These are phyloP conservation scores for Caprella mutica DNA, from an alignment of 2,888 invertebrate species.

Conservation along the genomic window DNA sequence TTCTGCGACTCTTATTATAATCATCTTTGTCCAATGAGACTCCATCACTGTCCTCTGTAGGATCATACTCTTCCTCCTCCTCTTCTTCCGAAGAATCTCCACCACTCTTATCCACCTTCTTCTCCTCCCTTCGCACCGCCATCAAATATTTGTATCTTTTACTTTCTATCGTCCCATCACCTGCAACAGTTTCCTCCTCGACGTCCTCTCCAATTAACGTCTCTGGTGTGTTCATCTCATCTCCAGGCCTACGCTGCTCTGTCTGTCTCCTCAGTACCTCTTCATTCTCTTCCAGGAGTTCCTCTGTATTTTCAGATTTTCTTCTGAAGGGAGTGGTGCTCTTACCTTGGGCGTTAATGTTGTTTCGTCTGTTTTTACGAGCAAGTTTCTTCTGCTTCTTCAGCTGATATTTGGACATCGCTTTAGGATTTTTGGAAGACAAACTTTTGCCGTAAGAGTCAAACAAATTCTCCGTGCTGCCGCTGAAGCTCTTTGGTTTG, in stretches of 20 bases:
- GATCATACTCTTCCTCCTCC: slow-evolving; percentile 2
- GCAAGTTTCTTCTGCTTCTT: slow-evolving; percentile 28
- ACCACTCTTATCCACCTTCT: no score
- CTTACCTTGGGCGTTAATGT: slow-evolving; percentile 5
- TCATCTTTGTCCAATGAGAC: no score
- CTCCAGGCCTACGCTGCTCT: slow-evolving; percentile 29
- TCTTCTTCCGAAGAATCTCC: no score
- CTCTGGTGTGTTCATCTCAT: slow-evolving; percentile 10
- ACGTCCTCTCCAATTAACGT: neutral
- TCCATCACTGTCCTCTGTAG: no score
- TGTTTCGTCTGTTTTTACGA: slow-evolving; percentile 12
- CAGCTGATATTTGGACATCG: slow-evolving; percentile 23
- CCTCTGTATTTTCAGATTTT: slow-evolving; percentile 14
- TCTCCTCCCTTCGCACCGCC: no score
- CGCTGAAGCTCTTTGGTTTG: slow-evolving; percentile 23
- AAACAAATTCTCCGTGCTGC: slow-evolving; percentile 17
- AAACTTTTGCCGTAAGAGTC: slow-evolving; percentile 24
- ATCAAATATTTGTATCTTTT: slow-evolving; percentile 23
- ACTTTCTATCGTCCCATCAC: slow-evolving; percentile 16
- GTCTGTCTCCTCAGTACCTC: slow-evolving; percentile 18
- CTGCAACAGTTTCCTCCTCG: neutral
- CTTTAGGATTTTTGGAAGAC: slow-evolving; percentile 1
- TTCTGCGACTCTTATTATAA: no score
- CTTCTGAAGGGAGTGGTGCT: neutral
- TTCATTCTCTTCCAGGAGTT: slow-evolving; percentile 16